A percentile compares a stretch with the other conserved stretches of the same genome.
phyloP scores from a whole-genome alignment of 2,113 vertebrate species.

The Apodemus speciosus region DNA sequence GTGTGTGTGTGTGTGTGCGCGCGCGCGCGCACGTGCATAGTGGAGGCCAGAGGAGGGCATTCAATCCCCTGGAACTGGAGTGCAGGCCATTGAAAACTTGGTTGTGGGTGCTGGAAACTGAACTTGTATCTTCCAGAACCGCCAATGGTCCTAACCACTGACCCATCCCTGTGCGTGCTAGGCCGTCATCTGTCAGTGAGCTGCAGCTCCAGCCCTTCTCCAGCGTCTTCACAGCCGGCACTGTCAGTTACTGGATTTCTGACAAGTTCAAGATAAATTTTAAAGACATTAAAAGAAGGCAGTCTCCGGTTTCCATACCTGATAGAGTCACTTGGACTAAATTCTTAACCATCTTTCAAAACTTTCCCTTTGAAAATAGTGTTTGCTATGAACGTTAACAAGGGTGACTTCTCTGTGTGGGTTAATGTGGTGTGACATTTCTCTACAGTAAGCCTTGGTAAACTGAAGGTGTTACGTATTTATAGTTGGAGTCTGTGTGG shows the following conservation, averaged over 20 bases:
- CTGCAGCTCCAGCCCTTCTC: background rate
- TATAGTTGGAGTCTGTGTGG: background rate
- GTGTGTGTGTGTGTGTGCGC: too few relatives aligned
- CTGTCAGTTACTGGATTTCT: background rate
- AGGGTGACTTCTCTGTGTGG: fast-evolving
- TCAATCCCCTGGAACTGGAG: background rate
- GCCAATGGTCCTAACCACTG: background rate
- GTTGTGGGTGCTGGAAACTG: background rate
- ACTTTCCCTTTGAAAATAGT: background rate
- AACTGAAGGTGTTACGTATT: fast-evolving
- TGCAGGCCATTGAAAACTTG: background rate
- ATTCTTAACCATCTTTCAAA: background rate
- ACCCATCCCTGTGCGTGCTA: background rate
- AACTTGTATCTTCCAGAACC: background rate
- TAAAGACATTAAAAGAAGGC: background rate
- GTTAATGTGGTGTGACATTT: background rate
- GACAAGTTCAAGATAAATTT: background rate
- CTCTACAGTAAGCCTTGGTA: fast-evolving
- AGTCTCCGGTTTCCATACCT: background rate
- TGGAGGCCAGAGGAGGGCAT: background rate
- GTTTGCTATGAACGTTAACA: background rate
- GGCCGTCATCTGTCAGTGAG: background rate
- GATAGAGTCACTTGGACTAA: background rate
- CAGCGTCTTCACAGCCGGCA: background rate
- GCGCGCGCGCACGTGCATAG: too few relatives aligned